Conservation (phyloP, 2,888 invertebrate species). For the Clitarchus hookeri region DNA sequence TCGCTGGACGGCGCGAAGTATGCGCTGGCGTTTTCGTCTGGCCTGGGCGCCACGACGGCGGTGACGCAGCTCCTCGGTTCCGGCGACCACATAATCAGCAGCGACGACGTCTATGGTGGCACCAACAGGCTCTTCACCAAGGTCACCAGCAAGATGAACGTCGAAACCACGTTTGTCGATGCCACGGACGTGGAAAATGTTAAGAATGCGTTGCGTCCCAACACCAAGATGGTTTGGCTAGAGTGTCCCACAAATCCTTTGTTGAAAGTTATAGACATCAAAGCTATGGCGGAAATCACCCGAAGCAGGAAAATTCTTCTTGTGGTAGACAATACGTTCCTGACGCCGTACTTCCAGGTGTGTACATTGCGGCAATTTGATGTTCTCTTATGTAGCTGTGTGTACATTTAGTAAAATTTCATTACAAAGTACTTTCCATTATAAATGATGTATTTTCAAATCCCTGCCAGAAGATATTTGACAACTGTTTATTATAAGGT, state of each 20-base stretch:
- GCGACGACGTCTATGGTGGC: constrained; percentile 96
- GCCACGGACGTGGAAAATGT: constrained; percentile 69
- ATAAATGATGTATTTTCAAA: too few relatives aligned
- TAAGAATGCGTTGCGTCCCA: constrained; percentile 56
- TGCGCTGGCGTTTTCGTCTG: constrained; percentile 84
- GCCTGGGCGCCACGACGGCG: constrained; percentile 83
- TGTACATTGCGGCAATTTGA: constrained; percentile 27
- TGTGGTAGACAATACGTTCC: constrained; percentile 93
- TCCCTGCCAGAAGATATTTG: too few relatives aligned
- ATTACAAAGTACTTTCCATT: too few relatives aligned
- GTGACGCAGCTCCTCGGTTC: constrained; percentile 72
- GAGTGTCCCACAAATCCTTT: constrained; percentile 97
- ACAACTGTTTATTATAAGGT: too few relatives aligned
- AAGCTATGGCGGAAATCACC: constrained; percentile 67
- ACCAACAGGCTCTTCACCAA: constrained; percentile 70
- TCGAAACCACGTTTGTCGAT: constrained; percentile 79
- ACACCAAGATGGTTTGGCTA: constrained; percentile 74
- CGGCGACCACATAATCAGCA: constrained; percentile 90
- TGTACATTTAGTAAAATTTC: too few relatives aligned
- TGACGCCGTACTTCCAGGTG: constrained; percentile 83
- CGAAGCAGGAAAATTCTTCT: constrained; percentile 65
- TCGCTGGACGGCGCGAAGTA: constrained; percentile 87
- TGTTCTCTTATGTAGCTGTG: too few relatives aligned
- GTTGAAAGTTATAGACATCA: constrained; percentile 87
- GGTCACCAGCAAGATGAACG: constrained; percentile 64